Conservation (phyloP, 2,888 invertebrate genomes). For the Andrena praecox region DNA sequence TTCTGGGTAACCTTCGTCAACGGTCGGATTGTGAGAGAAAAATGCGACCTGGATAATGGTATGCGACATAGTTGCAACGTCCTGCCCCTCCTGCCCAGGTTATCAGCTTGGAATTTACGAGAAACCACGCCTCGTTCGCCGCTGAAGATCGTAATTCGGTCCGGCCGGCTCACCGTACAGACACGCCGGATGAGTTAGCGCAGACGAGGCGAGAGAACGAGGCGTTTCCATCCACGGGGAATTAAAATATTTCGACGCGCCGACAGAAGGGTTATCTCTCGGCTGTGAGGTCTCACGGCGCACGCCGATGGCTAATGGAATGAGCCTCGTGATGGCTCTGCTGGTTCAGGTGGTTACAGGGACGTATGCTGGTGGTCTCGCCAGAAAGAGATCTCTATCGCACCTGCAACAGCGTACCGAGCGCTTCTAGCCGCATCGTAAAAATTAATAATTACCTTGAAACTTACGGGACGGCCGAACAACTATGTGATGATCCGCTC, state of each 20-base stretch:
- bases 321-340: constrained; percentile 57
- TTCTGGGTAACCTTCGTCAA: constrained; percentile 34
- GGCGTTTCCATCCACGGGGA: constrained; percentile 69
- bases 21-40: background rate
- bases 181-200: constrained; percentile 61
- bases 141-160: constrained; percentile 59
- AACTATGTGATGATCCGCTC: constrained; percentile 58
- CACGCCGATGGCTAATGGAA: constrained; percentile 75
- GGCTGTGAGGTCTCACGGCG: constrained; percentile 65
- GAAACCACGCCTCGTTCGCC: constrained; percentile 51
- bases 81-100: constrained; percentile 31
- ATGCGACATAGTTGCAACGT: constrained; percentile 47
- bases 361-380: constrained; percentile 77
- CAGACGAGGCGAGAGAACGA: constrained; percentile 68
- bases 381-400: constrained; percentile 80
- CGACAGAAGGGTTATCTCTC: constrained; percentile 74
- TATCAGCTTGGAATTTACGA: constrained; percentile 55
- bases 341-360: constrained; percentile 68
- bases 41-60: constrained; percentile 47
- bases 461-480: constrained; percentile 66
- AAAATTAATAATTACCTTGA: constrained; percentile 82
- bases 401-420: constrained; percentile 70
- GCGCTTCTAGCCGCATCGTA: constrained; percentile 72
- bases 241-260: constrained; percentile 78
- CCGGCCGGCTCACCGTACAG: constrained; percentile 21